Percentiles rank a stretch among this genome's conserved stretches.
Conservation (phyloP, 1,140 invertebrate species). For the Magallana angulata region DNA sequence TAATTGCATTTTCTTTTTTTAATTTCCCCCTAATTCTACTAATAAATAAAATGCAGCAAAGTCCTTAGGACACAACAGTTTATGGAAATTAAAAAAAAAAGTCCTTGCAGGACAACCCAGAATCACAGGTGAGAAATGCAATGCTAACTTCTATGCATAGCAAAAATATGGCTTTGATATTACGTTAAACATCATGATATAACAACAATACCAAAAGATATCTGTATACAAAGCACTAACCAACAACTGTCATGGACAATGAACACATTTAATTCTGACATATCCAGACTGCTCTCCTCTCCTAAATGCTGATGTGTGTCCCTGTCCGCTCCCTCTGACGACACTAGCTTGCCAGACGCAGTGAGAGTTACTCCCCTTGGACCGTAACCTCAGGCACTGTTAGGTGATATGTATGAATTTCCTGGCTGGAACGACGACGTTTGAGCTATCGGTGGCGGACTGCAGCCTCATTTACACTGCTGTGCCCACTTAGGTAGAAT, state of each 20-base stretch:
- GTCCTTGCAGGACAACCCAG: neutral
- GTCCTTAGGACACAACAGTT: conserved; percentile 22
- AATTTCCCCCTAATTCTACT: neutral
- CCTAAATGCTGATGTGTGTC: conserved; percentile 24
- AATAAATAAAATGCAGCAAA: neutral
- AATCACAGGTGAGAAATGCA: conserved; percentile 14
- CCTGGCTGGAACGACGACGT: neutral
- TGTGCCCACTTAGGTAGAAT: conserved; percentile 78
- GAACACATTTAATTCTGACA: conserved; percentile 1
- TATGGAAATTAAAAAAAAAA: conserved; percentile 17
- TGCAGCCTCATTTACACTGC: conserved; percentile 60
- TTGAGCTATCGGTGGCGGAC: neutral
- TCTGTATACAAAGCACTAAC: conserved; percentile 34
- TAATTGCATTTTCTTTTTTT: neutral
- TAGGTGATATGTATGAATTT: conserved; percentile 3
- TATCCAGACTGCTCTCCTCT: neutral
- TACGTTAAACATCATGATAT: neutral
- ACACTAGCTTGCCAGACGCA: neutral
- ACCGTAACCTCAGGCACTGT: conserved; percentile 14
- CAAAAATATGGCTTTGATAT: conserved; percentile 20
- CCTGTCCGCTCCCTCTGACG: neutral
- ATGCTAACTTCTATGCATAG: conserved; percentile 33
- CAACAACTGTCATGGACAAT: conserved; percentile 32
- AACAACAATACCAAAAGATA: conserved; percentile 19
- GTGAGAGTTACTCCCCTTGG: neutral